Percentiles rank a stretch among this genome's conserved stretches.
Conservation (phyloP, 2,797 vertebrate genomes). For the Mormyrops boulengeri region DNA sequence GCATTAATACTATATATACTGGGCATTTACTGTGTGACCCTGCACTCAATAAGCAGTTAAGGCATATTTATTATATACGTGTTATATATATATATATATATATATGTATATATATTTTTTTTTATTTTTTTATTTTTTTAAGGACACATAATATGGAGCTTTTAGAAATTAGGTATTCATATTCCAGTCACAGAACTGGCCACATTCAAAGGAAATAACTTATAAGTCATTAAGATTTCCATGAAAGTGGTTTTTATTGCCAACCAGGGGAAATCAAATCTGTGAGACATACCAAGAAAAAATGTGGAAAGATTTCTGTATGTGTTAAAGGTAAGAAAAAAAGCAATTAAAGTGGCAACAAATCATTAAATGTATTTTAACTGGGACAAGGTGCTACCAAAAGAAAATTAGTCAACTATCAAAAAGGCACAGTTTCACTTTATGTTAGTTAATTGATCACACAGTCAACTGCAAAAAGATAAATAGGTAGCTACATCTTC, state of each 20-base stretch:
- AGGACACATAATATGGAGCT: not conserved
- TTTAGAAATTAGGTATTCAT: not conserved
- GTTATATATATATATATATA: not conserved
- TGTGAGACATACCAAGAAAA: not conserved
- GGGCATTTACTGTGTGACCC: not conserved
- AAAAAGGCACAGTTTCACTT: not conserved
- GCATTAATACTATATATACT: not conserved
- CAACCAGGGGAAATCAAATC: not conserved
- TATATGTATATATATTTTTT: too few species aligned
- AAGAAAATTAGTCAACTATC: not conserved
- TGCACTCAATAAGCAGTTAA: not conserved
- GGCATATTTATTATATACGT: not conserved
- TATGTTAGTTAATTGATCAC: not conserved
- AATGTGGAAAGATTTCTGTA: not conserved
- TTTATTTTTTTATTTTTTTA: not conserved
- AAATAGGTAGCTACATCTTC: not conserved
- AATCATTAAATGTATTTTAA: not conserved
- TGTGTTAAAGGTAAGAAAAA: not conserved
- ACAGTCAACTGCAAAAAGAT: not conserved
- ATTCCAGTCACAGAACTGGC: not conserved
- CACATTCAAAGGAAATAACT: not conserved
- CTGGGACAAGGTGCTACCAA: not conserved
- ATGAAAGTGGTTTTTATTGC: not conserved
- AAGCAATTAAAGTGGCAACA: not conserved
- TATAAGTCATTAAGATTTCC: not conserved